A percentile compares a stretch with the other conserved stretches of the same genome.
Conservation (phyloP, 2,888 invertebrate genomes). For the Linyphia triangularis region DNA sequence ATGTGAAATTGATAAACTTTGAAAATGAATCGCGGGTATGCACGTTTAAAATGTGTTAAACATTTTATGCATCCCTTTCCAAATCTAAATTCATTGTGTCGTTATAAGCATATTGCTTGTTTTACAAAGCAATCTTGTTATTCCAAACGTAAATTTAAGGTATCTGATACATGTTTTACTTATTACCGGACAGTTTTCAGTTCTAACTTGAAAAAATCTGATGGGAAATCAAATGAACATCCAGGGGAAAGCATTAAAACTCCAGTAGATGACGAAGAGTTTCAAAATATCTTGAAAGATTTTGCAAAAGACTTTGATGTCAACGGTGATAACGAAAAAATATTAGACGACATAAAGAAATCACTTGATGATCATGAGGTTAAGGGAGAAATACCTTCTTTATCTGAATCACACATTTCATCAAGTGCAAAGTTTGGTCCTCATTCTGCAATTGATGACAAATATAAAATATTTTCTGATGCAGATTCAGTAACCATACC, state of each 20-base stretch:
- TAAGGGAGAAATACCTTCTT: background rate
- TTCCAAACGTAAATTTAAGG: background rate
- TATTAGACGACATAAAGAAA: constrained; percentile 61
- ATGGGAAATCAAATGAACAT: constrained; percentile 18
- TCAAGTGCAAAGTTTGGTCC: background rate
- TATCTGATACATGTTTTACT: background rate
- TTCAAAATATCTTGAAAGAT: constrained; percentile 64
- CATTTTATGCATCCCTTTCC: background rate
- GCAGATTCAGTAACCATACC: constrained; percentile 44
- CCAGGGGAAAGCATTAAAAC: constrained; percentile 13
- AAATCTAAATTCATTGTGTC: background rate
- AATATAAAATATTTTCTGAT: constrained; percentile 54
- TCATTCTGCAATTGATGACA: background rate
- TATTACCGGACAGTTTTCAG: background rate
- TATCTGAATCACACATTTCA: background rate
- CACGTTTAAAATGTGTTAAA: background rate
- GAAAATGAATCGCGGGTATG: constrained; percentile 10
- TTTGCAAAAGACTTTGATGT: constrained; percentile 62
- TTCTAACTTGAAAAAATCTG: constrained; percentile 20
- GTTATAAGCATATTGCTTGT: background rate
- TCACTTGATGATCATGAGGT: constrained; percentile 21
- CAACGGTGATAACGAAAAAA: constrained; percentile 17
- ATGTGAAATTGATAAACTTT: background rate
- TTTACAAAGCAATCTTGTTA: background rate
- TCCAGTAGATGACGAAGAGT: constrained; percentile 54